phyloP scores from a whole-genome alignment of 2,797 vertebrate species.

The Protosalanx chinensis region DNA sequence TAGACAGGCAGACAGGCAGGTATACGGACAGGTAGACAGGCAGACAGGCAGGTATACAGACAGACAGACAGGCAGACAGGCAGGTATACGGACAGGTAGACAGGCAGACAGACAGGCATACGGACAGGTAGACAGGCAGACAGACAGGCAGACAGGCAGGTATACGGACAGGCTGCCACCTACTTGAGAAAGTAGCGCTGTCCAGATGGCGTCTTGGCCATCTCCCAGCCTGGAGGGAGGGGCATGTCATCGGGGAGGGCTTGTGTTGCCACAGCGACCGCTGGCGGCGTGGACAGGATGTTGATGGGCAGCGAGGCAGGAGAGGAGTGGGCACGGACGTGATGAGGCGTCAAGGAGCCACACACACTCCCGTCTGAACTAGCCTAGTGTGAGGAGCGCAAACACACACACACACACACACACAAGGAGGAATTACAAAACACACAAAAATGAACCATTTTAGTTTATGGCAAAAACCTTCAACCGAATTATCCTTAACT shows the following conservation, averaged over 20 bases:
- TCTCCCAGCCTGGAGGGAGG: slow-evolving; percentile 92
- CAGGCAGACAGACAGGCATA: no score
- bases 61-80: no score
- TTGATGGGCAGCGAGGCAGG: slow-evolving; percentile 91
- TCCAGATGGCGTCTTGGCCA: slow-evolving; percentile 92
- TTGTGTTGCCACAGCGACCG: slow-evolving; percentile 75
- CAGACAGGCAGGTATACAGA: no score
- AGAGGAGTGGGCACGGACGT: slow-evolving; percentile 89
- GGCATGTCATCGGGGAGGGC: slow-evolving; percentile 88
- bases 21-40: no score
- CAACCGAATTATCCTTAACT: no score
- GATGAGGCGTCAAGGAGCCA: slow-evolving; percentile 84
- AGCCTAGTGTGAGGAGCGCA: slow-evolving; percentile 71
- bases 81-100: no score
- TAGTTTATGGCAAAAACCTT: background rate
- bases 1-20: no score
- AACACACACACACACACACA: slow-evolving; percentile 18
- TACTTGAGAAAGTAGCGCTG: slow-evolving; percentile 96
- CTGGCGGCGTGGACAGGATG: slow-evolving; percentile 79
- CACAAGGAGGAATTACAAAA: slow-evolving; percentile 43
- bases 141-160: background rate
- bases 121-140: no score
- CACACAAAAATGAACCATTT: slow-evolving; percentile 10
- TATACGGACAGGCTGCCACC: slow-evolving; percentile 52
- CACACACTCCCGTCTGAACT: slow-evolving; percentile 89